These are phyloP conservation scores for Thamnophis elegans DNA, from an alignment of 2,797 vertebrate species.

Conservation along the genomic window DNA sequence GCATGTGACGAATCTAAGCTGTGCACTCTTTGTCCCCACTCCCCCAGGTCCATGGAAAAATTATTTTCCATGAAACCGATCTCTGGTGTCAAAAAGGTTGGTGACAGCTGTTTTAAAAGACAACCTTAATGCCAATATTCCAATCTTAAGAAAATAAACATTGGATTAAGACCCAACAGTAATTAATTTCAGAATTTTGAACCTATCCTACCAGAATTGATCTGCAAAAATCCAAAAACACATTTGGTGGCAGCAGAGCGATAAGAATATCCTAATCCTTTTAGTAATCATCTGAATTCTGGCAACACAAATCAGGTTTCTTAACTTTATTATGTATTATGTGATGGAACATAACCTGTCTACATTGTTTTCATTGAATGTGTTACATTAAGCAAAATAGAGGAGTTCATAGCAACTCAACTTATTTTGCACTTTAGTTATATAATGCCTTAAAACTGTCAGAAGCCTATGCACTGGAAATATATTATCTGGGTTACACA, in stretches of 20 bases:
- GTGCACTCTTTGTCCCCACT: rapidly evolving
- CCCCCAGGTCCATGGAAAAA: neutral
- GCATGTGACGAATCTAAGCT: neutral
- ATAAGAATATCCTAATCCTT: neutral
- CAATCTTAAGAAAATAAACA: slow-evolving; percentile 17
- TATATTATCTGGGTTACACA: neutral
- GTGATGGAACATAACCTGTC: neutral
- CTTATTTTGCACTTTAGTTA: slow-evolving; percentile 1
- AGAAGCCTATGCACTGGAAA: neutral
- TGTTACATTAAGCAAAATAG: neutral
- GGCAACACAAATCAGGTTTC: neutral
- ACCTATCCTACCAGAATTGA: neutral
- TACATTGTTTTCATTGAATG: neutral
- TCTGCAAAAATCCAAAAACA: neutral
- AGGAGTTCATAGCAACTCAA: neutral
- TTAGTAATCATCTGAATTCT: neutral
- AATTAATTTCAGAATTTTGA: neutral
- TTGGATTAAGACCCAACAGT: neutral
- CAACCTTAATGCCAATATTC: neutral
- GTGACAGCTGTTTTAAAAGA: slow-evolving; percentile 8
- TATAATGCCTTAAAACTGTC: neutral
- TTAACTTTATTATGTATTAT: neutral
- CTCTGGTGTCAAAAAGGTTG: neutral
- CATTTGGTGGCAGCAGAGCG: neutral
- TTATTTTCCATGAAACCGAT: neutral